Evolutionary conservation across 2,797 vertebrate genomes (phyloP).

Genomic region (Nyctibius grandis): DNA sequence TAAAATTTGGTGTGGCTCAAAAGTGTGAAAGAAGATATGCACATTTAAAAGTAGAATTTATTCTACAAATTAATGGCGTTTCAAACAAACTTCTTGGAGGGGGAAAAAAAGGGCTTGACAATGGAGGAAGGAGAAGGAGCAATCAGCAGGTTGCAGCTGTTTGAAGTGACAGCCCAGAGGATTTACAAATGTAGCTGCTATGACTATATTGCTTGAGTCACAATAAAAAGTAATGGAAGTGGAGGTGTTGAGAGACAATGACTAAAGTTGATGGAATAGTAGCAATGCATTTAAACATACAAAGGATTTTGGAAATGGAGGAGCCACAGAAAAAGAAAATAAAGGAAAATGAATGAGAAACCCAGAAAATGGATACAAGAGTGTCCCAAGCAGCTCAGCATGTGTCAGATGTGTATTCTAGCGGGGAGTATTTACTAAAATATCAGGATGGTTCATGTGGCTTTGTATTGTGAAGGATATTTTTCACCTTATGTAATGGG

Average conservation of each 20-base stretch:
- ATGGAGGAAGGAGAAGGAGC: background rate
- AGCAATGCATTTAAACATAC: background rate
- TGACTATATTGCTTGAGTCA: background rate
- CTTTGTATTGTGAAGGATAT: constrained; percentile 11
- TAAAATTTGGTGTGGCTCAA: background rate
- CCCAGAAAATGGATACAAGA: background rate
- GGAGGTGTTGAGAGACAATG: background rate
- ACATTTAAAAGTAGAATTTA: background rate
- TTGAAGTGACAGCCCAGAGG: background rate
- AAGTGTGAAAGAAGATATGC: background rate
- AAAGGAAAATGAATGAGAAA: constrained; percentile 13
- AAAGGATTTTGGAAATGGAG: constrained; percentile 32
- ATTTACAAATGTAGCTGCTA: constrained; percentile 12
- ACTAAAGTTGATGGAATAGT: background rate
- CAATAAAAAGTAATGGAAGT: background rate
- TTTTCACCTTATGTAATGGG: constrained; percentile 24
- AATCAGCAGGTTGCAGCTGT: background rate
- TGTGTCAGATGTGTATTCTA: background rate
- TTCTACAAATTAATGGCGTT: background rate
- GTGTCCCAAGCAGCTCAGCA: background rate
- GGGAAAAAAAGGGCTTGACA: background rate
- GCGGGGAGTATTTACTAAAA: constrained; percentile 29
- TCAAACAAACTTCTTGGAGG: background rate
- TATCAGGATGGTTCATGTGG: constrained; percentile 2
- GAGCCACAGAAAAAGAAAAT: background rate